Conservation (phyloP, 2,888 invertebrate species). For the Adelphocoris suturalis region DNA sequence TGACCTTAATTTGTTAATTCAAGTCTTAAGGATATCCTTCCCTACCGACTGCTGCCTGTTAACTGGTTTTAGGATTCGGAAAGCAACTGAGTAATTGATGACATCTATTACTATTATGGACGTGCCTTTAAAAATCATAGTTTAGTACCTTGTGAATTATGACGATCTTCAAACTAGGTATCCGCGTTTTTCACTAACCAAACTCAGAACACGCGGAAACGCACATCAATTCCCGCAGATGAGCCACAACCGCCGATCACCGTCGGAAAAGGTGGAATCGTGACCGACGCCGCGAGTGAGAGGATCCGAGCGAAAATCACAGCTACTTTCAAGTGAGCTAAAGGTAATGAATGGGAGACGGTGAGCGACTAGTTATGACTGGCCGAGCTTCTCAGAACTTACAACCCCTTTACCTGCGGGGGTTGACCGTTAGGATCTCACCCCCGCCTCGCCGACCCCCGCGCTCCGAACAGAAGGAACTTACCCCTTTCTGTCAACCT, state of each 20-base stretch:
- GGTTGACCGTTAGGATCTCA: constrained; percentile 66
- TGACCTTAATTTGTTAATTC: too few species aligned
- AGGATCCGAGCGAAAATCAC: background rate
- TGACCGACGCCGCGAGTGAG: background rate
- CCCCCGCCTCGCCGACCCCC: constrained; percentile 64
- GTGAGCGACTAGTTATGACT: constrained; percentile 54
- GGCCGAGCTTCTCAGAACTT: constrained; percentile 45
- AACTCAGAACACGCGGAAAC: background rate
- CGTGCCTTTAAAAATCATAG: too few species aligned
- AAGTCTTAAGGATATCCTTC: too few species aligned
- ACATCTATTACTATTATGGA: too few species aligned
- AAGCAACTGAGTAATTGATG: too few species aligned
- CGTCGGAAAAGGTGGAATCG: background rate
- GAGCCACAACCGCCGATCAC: background rate
- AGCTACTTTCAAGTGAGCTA: background rate
- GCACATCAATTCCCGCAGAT: background rate
- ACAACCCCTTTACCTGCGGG: constrained; percentile 64
- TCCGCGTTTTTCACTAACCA: background rate
- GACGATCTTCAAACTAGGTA: too few species aligned
- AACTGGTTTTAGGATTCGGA: too few species aligned
- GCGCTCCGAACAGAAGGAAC: constrained; percentile 1
- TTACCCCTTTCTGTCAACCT: constrained; percentile 34
- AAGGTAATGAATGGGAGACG: constrained; percentile 32
- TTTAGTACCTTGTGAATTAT: too few species aligned
- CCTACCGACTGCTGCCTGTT: too few species aligned